Evolutionary conservation across 2,113 vertebrate species (phyloP).

Genomic region (Callopanchax toddi): DNA sequence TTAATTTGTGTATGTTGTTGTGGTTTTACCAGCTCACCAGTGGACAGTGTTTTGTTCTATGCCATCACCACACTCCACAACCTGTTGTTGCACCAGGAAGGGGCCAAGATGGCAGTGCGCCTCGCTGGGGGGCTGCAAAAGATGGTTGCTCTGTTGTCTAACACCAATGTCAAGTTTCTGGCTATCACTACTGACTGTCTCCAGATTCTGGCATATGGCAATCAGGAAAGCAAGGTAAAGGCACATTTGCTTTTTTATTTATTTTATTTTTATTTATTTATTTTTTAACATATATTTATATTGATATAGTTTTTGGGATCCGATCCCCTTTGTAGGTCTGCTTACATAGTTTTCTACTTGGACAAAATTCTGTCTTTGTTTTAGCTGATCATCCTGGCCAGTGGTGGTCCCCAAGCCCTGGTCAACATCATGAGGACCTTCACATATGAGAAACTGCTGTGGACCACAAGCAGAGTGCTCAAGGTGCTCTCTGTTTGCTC

Average conservation of each 20-base stretch:
- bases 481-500: conserved; percentile 99
- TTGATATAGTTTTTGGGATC: neutral
- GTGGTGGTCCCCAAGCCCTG: conserved; percentile 95
- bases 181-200: conserved; percentile 99
- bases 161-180: conserved; percentile 98
- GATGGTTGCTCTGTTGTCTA: conserved; percentile 97
- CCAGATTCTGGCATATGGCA: conserved; percentile 98
- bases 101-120: conserved; percentile 98
- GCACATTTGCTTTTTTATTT: neutral
- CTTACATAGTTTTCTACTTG: neutral
- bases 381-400: conserved; percentile 97
- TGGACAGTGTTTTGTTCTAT: conserved; percentile 97
- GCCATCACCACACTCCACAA: conserved; percentile 99
- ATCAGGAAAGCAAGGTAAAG: conserved; percentile 97
- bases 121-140: conserved; percentile 97
- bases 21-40: conserved; percentile 85
- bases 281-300: too few relatives aligned
- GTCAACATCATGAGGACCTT: conserved; percentile 99
- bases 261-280: too few relatives aligned
- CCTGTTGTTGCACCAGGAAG: conserved; percentile 96
- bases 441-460: conserved; percentile 96
- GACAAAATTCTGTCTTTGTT: conserved; percentile 15
- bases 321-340: neutral
- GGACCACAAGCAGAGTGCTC: conserved; percentile 98
- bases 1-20: neutral